A percentile compares a stretch with the other conserved stretches of the same genome.
These are phyloP conservation scores for Heliconius hewitsoni DNA, from an alignment of 1,140 invertebrate species.

Conservation along the genomic window DNA sequence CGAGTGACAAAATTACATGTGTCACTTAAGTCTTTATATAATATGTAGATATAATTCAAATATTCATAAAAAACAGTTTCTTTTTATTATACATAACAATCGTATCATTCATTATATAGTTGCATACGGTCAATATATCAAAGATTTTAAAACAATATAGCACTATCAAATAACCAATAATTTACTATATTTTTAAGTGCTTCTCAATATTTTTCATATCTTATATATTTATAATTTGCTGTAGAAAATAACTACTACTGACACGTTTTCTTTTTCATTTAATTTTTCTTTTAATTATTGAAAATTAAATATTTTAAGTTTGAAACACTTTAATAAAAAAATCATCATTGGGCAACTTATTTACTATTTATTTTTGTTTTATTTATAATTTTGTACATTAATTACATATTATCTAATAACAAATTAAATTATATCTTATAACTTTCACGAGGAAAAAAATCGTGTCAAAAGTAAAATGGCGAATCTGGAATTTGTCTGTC, in stretches of 20 bases:
- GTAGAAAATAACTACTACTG: not conserved
- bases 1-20: not conserved
- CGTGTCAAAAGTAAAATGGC: not conserved
- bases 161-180: not conserved
- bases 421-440: not conserved
- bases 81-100: not conserved
- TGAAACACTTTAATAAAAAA: not conserved
- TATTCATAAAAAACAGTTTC: not conserved
- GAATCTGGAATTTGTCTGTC: not conserved
- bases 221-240: not conserved
- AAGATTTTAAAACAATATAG: not conserved
- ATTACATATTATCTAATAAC: not conserved
- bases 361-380: not conserved
- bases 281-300: not conserved
- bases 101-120: not conserved
- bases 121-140: not conserved
- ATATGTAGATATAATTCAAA: not conserved
- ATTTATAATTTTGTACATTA: slow-evolving; percentile 5
- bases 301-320: not conserved
- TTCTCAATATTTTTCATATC: not conserved
- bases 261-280: not conserved
- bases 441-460: not conserved
- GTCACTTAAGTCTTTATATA: not conserved
- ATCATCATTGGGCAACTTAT: not conserved
- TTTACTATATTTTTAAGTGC: not conserved